Base-by-base conservation (phyloP, 2,888 invertebrate genomes). In the Leptinotarsa tumamoca region DNA sequence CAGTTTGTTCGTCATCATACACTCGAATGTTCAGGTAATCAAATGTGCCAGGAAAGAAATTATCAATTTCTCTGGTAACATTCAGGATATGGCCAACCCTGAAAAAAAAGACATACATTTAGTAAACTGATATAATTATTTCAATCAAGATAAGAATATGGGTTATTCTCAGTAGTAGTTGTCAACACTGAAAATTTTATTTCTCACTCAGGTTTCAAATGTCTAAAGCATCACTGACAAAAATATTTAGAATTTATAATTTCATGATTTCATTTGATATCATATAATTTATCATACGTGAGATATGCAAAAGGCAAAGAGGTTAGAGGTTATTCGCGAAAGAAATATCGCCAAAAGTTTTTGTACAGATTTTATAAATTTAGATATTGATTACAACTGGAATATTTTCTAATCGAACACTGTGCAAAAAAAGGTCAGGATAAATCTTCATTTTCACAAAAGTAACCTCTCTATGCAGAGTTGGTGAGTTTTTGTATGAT, bases 61-160 rank as follows among this genome's bases (percentile, higher is more conserved):
- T 99, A 90, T 99, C 99, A 82, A 99, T 99, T 90, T 99, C 99
- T 86, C 97, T 92, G 18, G 99, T 98, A 76, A 99, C 98, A 89
- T 99, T 99, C 85, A 99, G 90, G 86, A 99, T 99, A 89, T 98
- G 97, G 78, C 95, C 94, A 80, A 99, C 96, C 78, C 98, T 98
- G 90, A 71, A 74, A 54, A 78, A 75, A 54, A 74, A 61, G 33
- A 69, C 10, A 54, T 15, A 15, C 49, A 63, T 43, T 27, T 18
- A 67, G 18, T 15, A 18, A 33, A 66, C 10, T 17, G 18, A 43
- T 56, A 56, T 43, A 63, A 18, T 56, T 43, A 18, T 27, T 14
- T 17, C 13, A 21, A 15, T 4, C 17, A 27, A 68, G 13, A 49
- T 43, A 58, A 49, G 4, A n/a, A 54, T 13, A 63, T 27, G 4